Percentiles rank a stretch among this genome's conserved stretches.
These are phyloP conservation scores for Typhlomys cinereus DNA, from an alignment of 2,113 vertebrate species.

Conservation along the genomic window DNA sequence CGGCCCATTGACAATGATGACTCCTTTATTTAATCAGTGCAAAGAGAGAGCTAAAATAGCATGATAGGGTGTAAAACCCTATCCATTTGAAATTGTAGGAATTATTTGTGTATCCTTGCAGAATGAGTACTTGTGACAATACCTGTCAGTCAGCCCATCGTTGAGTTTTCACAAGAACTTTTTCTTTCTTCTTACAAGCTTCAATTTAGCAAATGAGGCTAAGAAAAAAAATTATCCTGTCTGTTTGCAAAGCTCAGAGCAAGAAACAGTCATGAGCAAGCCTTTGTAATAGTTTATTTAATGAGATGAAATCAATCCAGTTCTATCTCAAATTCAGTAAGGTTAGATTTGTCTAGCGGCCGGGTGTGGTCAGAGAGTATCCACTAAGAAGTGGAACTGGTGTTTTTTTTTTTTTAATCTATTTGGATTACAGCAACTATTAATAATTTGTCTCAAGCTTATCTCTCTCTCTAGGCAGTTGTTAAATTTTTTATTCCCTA, in stretches of 20 bases:
- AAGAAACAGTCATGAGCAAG: slow-evolving; percentile 31
- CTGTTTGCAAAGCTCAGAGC: slow-evolving; percentile 40
- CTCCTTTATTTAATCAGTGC: slow-evolving; percentile 65
- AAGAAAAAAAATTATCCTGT: slow-evolving; percentile 4
- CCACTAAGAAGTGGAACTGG: background rate
- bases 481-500: too few relatives aligned
- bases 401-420: slow-evolving; percentile 43
- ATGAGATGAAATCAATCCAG: slow-evolving; percentile 22
- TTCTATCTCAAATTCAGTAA: background rate
- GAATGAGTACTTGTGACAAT: background rate
- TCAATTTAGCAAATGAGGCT: slow-evolving; percentile 46
- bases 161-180: slow-evolving; percentile 52
- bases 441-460: slow-evolving; percentile 23
- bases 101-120: background rate
- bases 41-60: slow-evolving; percentile 61
- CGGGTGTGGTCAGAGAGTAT: background rate
- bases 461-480: background rate
- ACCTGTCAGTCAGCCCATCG: slow-evolving; percentile 24
- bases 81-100: slow-evolving; percentile 28
- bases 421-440: background rate
- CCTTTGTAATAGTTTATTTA: slow-evolving; percentile 54
- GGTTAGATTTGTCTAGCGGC: background rate
- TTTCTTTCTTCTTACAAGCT: slow-evolving; percentile 29
- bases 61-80: slow-evolving; percentile 39
- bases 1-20: slow-evolving; percentile 55